phyloP scores from a whole-genome alignment of 2,113 vertebrate genomes.

The Gallinago paraguaiae region DNA sequence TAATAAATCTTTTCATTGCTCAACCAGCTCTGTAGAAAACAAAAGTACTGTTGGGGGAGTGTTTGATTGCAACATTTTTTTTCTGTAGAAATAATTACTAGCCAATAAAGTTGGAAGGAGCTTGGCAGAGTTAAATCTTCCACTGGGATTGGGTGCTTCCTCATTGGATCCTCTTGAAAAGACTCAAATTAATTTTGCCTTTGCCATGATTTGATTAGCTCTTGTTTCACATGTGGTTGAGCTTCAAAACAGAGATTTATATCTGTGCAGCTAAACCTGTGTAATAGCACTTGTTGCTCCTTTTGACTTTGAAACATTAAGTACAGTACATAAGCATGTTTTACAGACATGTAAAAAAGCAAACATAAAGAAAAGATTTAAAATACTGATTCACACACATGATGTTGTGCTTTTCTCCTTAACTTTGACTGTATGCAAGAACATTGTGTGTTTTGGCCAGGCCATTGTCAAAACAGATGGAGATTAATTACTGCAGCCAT shows the following conservation, averaged over 20 bases:
- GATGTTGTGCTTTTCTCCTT: not conserved
- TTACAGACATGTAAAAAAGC: not conserved
- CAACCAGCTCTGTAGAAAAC: not conserved
- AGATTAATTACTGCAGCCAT: not conserved
- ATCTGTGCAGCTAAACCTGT: not conserved
- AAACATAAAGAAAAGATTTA: not conserved
- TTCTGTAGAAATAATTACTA: slow-evolving; percentile 23
- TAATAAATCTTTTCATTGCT: slow-evolving; percentile 29
- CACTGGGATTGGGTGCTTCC: not conserved
- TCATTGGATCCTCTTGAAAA: slow-evolving; percentile 27
- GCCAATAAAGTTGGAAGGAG: slow-evolving; percentile 10
- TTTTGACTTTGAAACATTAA: not conserved
- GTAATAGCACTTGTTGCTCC: not conserved
- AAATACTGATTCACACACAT: not conserved
- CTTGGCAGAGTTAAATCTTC: not conserved
- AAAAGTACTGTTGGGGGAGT: not conserved
- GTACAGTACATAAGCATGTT: not conserved
- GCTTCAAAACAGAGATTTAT: slow-evolving; percentile 1
- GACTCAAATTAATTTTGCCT: not conserved
- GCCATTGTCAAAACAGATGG: slow-evolving; percentile 33
- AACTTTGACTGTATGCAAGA: not conserved
- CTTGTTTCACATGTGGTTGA: not conserved
- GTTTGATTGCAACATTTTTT: not conserved
- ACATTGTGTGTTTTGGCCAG: not conserved
- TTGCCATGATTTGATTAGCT: slow-evolving; percentile 3